Evolutionary conservation across 1,140 invertebrate genomes (phyloP), one percentile per base, ranked within the genome.

Genomic region (Nomia melanderi): DNA sequence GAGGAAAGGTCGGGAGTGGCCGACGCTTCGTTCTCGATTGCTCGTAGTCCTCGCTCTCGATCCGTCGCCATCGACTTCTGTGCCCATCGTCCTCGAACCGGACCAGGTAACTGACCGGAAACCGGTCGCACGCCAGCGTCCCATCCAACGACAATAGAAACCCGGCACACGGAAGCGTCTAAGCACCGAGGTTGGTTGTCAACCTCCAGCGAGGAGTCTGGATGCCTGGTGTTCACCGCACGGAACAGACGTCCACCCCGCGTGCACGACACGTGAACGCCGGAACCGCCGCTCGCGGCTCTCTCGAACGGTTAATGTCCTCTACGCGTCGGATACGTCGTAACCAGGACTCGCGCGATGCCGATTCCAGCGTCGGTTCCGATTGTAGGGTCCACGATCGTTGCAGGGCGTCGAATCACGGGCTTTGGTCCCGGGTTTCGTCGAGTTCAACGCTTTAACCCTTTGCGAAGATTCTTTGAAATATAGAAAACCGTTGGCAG

Each of bases 191-290:
- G 63, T 50, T 65, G n/a, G 44, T 65, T 65, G 63, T 65, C 63
- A 65, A 31, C 63, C 27, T 50, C 41, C 41, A 39, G 53, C 33
- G n/a, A 27, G 53, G 66, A 69, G 47, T 69, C 23, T 56, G 27
- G 66, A 56, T 70, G 33, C 53, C 66, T 57, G 33, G 66, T 54
- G 66, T 57, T 36, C 66, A 44, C 39, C 53, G n/a, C 33, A 36
- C n/a, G 53, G 66, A 70, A 70, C 66, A 70, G 66, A 54, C 39
- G 25, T 47, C 66, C 66, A 57, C 66, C 66, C 66, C 36, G 53
- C 14, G 50, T 36, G 65, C 50, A 64, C 47, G 47, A 50, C 67
- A 27, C 11, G 59, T 12, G 44, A 81, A 78, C 57, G 47, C 44
- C 39, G 76, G 31, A 60, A n/a, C n/a, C 44, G 56, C 41, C 27